Evolutionary conservation across 2,888 invertebrate genomes (phyloP).

Genomic region (Drosophila testacea): DNA sequence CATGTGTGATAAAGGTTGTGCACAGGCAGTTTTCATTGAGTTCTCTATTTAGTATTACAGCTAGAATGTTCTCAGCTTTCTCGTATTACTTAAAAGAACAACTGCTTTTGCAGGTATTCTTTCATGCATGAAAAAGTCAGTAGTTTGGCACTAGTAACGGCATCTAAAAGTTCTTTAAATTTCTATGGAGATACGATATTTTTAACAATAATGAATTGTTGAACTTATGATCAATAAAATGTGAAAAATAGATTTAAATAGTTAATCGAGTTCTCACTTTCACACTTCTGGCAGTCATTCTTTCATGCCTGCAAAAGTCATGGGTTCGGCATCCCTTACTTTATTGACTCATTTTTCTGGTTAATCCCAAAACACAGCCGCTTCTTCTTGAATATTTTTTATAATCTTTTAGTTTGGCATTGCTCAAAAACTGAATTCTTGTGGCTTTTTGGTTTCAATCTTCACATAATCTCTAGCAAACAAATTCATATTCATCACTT

Average conservation of each 20-base stretch:
- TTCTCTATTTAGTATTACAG: background rate
- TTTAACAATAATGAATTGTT: background rate
- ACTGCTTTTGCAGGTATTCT: slow-evolving; percentile 1
- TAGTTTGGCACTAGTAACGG: background rate
- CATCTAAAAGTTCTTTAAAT: background rate
- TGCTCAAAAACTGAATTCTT: slow-evolving; percentile 9
- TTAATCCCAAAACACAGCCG: background rate
- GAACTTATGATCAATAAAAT: background rate
- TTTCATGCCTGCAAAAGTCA: background rate
- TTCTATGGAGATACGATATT: too few relatives aligned
- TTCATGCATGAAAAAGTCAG: slow-evolving; percentile 7
- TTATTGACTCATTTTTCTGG: background rate
- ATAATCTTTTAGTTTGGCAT: slow-evolving; percentile 7
- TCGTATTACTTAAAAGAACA: background rate
- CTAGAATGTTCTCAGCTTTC: slow-evolving; percentile 7
- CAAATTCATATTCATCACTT: slow-evolving; percentile 38
- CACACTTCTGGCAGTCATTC: background rate
- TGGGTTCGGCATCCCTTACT: background rate
- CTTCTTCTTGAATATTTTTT: background rate
- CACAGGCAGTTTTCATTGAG: background rate
- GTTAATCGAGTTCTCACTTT: background rate
- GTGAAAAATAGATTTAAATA: background rate
- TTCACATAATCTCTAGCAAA: background rate
- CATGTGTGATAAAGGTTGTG: slow-evolving; percentile 19
- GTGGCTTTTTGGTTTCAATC: slow-evolving; percentile 3